Base-by-base conservation (phyloP, 2,797 vertebrate species). In the Microctenopoma stevenorrisi region DNA sequence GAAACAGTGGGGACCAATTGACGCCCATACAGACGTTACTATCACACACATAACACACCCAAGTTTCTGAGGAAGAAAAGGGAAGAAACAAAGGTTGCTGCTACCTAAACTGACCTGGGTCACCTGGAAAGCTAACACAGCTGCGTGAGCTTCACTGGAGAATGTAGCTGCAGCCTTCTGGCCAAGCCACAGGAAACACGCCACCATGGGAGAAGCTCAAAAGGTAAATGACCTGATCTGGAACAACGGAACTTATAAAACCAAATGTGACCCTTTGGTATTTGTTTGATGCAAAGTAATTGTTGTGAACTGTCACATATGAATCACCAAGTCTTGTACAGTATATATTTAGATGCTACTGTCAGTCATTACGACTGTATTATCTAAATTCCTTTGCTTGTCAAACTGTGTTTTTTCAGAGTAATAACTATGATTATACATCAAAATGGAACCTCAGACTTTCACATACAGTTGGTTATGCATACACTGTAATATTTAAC, bases 181-280 rank as follows among this genome's bases (percentile, higher is more conserved):
- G 72, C 62, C 78, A 78, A 82, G 76, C 73, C 80, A 85, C 78
- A 85, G 80, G 84, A 87, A 73, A 89, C 74, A 81, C 80, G 59
- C 67, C 86, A 92, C 72, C 88, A 96, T 96, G 96, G 95, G 95
- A 83, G 96, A 96, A 91, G 94, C 93, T 89, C 94, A 96, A 90
- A 95, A 96, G 95, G 95, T 96, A 93, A 66, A 94, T 67, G 82
- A 61, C 57, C 81, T 79, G 70, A 84, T 74, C 48, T 71, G 28
- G n/a, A 48, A 54, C 48, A 61, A 55, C 14, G 40, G 30, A 60
- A 57, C 43, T 71, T 54, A 40, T 2, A 56, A 63, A 66, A 61
- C 42, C 57, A 68, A 79, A 81, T 64, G 68, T 71, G 51, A 76
- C 48, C 22, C 37, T 61, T 25, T 0, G 7, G 8, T 48, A 14